Conservation (phyloP, 2,797 vertebrate species). For the Pipistrellus pipistrellus region DNA sequence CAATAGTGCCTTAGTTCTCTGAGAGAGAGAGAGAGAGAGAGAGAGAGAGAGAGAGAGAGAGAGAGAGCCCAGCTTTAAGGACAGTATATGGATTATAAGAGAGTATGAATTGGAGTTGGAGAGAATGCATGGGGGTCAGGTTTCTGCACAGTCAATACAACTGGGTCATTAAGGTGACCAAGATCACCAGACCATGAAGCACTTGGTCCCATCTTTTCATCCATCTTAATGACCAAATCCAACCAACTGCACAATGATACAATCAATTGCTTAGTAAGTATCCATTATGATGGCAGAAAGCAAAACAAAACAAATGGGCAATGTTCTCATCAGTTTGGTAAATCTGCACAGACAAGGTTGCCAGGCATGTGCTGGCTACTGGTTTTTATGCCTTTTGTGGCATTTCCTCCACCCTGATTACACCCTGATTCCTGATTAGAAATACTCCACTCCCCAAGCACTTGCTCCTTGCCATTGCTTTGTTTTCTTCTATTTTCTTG, state of each 20-base stretch:
- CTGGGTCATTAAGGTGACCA: slow-evolving; percentile 69
- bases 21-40: no score
- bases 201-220: slow-evolving; percentile 74
- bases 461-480: slow-evolving; percentile 3
- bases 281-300: slow-evolving; percentile 74
- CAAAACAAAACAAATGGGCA: slow-evolving; percentile 73
- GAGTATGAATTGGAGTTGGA: slow-evolving; percentile 7
- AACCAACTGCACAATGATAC: slow-evolving; percentile 73
- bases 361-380: neutral
- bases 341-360: slow-evolving; percentile 24
- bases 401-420: slow-evolving; percentile 5
- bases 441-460: neutral
- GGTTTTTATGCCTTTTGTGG: neutral
- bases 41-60: no score
- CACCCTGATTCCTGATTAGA: neutral
- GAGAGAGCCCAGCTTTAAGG: slow-evolving; percentile 46
- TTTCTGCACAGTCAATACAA: slow-evolving; percentile 60
- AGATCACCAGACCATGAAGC: slow-evolving; percentile 73
- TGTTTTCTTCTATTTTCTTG: slow-evolving; percentile 45
- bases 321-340: slow-evolving; percentile 54
- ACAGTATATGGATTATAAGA: slow-evolving; percentile 3
- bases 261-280: slow-evolving; percentile 77
- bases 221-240: slow-evolving; percentile 79
- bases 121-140: neutral
- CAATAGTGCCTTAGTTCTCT: slow-evolving; percentile 48